A percentile compares a stretch with the other conserved stretches of the same genome.
Evolutionary conservation across 2,113 vertebrate species (phyloP).

Genomic region (Chaenogobius annularis): DNA sequence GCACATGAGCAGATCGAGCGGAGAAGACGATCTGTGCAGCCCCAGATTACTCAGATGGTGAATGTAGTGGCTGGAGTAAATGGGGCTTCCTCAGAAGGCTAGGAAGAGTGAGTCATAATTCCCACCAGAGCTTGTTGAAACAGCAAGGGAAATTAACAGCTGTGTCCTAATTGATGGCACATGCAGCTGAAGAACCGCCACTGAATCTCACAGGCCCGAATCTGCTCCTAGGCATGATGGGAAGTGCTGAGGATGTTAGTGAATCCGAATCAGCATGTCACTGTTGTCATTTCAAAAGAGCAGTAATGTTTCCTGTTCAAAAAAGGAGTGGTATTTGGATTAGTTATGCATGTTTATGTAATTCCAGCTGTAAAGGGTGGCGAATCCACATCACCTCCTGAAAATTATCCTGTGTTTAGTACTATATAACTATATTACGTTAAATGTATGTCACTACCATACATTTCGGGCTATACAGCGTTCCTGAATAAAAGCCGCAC

Average conservation of each 20-base stretch:
- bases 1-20: neutral
- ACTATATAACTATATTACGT: too few species aligned
- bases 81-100: slow-evolving; percentile 24
- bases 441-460: too few species aligned
- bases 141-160: slow-evolving; percentile 45
- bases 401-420: too few species aligned
- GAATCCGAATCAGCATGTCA: neutral
- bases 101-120: slow-evolving; percentile 41
- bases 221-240: slow-evolving; percentile 3
- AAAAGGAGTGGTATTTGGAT: neutral
- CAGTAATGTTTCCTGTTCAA: neutral
- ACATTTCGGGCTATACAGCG: too few species aligned
- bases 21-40: slow-evolving; percentile 1
- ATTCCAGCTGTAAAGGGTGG: neutral
- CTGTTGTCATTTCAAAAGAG: neutral
- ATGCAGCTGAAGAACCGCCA: slow-evolving; percentile 23
- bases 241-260: neutral
- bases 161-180: slow-evolving; percentile 43
- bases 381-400: too few species aligned
- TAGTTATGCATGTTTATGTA: neutral
- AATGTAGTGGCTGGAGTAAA: slow-evolving; percentile 18
- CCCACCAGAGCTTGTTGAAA: slow-evolving; percentile 23
- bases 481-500: too few species aligned
- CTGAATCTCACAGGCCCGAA: slow-evolving; percentile 21
- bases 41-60: slow-evolving; percentile 25